Evolutionary conservation across 2,113 vertebrate genomes (phyloP), one percentile per base, ranked within the genome.

Genomic region (Ammodytes dubius): DNA sequence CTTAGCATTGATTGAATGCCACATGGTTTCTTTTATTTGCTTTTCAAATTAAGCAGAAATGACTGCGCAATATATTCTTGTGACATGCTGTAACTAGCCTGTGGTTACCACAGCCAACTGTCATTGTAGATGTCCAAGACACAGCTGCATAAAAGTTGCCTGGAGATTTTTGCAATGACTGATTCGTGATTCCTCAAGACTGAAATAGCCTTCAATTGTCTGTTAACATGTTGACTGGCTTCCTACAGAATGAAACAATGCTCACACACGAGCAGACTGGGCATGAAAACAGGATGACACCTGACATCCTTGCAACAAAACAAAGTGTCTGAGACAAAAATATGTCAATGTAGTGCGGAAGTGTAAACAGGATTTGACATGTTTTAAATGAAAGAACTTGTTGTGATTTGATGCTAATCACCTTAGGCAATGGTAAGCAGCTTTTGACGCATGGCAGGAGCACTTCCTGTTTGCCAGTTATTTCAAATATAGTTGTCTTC

Each of bases 211-310:
- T 84, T 74, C 81, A 64, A 74, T 87, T 86, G 79, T 81, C 76
- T 84, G 84, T 42, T 53, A 71, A 82, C 73, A 69, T 67, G 77
- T 72, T 76, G 77, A 56, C 63, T 59, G 74, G 78, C 82, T 90
- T 95, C 89, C 91, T 79, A 77, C 19, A 61, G 46, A 79, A 82
- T 56, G 65, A 87, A 88, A 93, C 91, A 91, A 92, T 88, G 71
- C 65, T 35, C 49, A 73, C 58, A 90, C 66, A 67, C 78, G 46
- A 83, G 61, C 46, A 63, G 78, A 81, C 81, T 17, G 50, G 69
- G 71, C 67, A 77, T 88, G 88, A 92, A 95, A 95, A 95, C 95
- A 88, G 94, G 92, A 95, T 85, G 91, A 92, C 94, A 96, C 93
- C 95, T 96, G 95, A 89, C 82, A 84, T 70, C 81, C 86, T 87